Percentiles rank a stretch among this genome's conserved stretches.
Conservation (phyloP, 2,113 vertebrate genomes). For the Grammomys surdaster region DNA sequence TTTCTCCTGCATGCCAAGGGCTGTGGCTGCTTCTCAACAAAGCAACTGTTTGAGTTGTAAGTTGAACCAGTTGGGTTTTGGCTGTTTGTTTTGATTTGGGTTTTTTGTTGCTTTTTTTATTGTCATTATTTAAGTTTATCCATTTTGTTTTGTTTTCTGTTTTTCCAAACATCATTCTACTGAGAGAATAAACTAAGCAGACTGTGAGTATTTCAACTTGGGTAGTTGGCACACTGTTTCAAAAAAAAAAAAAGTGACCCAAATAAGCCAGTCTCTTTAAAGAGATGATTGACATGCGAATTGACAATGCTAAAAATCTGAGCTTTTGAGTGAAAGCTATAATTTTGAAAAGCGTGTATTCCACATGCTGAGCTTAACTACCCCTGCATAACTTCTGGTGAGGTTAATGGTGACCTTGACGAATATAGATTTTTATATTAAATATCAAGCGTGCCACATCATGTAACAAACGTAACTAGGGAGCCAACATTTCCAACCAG, state of each 20-base stretch:
- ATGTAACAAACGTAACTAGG: not conserved
- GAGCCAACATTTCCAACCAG: constrained; percentile 3
- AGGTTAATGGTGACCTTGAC: not conserved
- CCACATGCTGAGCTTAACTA: not conserved
- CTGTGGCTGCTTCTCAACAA: not conserved
- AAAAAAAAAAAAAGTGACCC: constrained; percentile 54
- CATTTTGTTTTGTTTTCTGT: not conserved
- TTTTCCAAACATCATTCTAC: constrained; percentile 4
- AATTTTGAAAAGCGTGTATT: not conserved
- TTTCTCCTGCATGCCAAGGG: not conserved
- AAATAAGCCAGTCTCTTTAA: not conserved
- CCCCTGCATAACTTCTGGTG: constrained; percentile 3
- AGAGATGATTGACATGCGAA: not conserved
- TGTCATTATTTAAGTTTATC: not conserved
- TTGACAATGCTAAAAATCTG: constrained; percentile 35
- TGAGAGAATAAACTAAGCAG: not conserved
- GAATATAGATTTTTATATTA: constrained; percentile 16
- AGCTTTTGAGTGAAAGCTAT: constrained; percentile 24
- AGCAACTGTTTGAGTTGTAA: constrained; percentile 1
- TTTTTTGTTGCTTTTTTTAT: not conserved
- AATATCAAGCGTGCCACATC: constrained; percentile 19
- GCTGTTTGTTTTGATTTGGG: not conserved
- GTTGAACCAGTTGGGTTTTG: not conserved
- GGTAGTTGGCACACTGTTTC: not conserved
- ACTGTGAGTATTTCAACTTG: not conserved